Evolutionary conservation across 35 echinoderm and acorn worm species (phyloP).

Genomic region (Anneissia japonica): DNA sequence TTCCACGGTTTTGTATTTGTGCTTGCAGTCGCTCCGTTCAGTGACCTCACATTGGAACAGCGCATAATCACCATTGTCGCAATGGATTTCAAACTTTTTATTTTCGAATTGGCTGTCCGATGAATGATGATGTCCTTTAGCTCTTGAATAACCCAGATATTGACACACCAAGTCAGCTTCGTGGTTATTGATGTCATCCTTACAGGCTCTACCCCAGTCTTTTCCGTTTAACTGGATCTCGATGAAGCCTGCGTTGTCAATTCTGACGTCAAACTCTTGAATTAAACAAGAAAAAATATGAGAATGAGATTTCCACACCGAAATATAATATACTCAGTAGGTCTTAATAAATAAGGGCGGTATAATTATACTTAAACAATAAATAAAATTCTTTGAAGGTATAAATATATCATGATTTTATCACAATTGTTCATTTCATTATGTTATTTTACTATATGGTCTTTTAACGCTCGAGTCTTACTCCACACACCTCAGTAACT

Average conservation of each 20-base stretch:
- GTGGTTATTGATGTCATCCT: neutral
- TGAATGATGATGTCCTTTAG: neutral
- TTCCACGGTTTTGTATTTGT: neutral
- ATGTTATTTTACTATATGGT: too few species aligned
- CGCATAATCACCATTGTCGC: neutral
- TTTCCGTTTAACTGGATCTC: neutral
- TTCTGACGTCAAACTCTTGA: neutral
- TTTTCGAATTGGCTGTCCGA: neutral
- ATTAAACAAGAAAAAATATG: neutral
- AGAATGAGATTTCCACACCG: too few species aligned
- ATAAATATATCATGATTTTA: too few species aligned
- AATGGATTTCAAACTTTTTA: neutral
- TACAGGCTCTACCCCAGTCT: neutral
- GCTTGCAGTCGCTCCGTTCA: neutral
- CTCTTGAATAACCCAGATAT: neutral
- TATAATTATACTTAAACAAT: too few species aligned
- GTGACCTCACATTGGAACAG: neutral
- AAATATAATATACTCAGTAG: too few species aligned
- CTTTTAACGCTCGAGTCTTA: too few species aligned
- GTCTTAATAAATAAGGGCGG: too few species aligned
- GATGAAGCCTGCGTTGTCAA: neutral
- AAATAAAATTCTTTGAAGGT: too few species aligned
- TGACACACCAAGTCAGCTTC: neutral
- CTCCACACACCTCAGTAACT: too few species aligned
- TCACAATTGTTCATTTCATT: too few species aligned